Evolutionary conservation across 2,888 invertebrate genomes (phyloP).

Genomic region (Drosophila paracracens): DNA sequence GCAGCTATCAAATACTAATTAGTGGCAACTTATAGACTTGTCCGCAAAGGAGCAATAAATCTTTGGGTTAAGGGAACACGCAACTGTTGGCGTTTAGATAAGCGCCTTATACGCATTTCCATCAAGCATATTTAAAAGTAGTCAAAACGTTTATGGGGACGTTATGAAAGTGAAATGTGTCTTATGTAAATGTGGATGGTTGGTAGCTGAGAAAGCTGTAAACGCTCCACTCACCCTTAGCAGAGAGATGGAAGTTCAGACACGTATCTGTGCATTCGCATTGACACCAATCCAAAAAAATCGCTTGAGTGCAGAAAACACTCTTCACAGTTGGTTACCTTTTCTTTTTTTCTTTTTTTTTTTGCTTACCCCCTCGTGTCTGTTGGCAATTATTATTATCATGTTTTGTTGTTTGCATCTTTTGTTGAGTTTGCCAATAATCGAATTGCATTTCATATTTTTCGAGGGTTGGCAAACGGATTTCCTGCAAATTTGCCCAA

Average conservation of each 20-base stretch:
- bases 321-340: slow-evolving; percentile 68
- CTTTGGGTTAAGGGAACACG: slow-evolving; percentile 25
- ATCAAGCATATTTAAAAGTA: background rate
- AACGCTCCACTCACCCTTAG: slow-evolving; percentile 29
- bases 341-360: slow-evolving; percentile 1
- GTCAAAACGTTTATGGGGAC: slow-evolving; percentile 16
- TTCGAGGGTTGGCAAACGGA: slow-evolving; percentile 66
- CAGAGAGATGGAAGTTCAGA: slow-evolving; percentile 40
- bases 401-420: slow-evolving; percentile 28
- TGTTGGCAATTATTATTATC: slow-evolving; percentile 43
- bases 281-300: slow-evolving; percentile 39
- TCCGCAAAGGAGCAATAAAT: slow-evolving; percentile 56
- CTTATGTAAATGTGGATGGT: slow-evolving; percentile 36
- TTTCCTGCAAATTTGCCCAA: slow-evolving; percentile 66
- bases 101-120: slow-evolving; percentile 40
- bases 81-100: slow-evolving; percentile 54
- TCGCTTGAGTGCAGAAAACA: slow-evolving; percentile 36
- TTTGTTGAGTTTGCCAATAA: slow-evolving; percentile 49
- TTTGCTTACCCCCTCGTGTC: slow-evolving; percentile 19
- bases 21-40: slow-evolving; percentile 63
- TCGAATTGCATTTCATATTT: slow-evolving; percentile 55
- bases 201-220: slow-evolving; percentile 14
- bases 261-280: slow-evolving; percentile 25
- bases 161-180: slow-evolving; percentile 29
- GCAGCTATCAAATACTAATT: slow-evolving; percentile 70